phyloP scores from a whole-genome alignment of 2,797 vertebrate genomes.

The Pangasius larnaudii region DNA sequence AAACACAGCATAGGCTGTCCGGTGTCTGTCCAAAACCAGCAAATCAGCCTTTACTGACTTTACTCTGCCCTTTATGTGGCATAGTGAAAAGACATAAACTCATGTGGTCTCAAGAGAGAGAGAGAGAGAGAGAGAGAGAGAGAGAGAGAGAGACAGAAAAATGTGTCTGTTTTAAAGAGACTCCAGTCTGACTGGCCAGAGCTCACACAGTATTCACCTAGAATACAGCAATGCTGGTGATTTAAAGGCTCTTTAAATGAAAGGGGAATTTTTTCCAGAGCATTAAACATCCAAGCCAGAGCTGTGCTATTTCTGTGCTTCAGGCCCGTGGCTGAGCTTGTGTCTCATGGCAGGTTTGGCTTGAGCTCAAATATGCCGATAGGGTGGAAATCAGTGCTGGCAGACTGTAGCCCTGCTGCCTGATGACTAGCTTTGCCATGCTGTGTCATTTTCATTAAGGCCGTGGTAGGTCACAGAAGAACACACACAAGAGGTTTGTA shows the following conservation, averaged over 20 bases:
- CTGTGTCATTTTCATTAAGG: conserved; percentile 55
- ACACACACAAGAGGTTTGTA: conserved; percentile 26
- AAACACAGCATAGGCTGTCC: conserved; percentile 33
- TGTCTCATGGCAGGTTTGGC: conserved; percentile 61
- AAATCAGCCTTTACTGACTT: conserved; percentile 9
- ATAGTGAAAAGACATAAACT: conserved; percentile 18
- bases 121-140: neutral
- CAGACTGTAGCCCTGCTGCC: conserved; percentile 39
- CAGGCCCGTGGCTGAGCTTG: conserved; percentile 47
- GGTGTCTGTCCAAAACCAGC: conserved; percentile 26
- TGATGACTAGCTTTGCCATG: conserved; percentile 46
- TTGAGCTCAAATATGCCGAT: conserved; percentile 59
- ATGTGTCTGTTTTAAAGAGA: neutral
- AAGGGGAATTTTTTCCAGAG: conserved; percentile 49
- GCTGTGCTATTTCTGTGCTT: conserved; percentile 59
- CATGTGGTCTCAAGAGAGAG: neutral
- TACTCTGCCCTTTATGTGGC: conserved; percentile 35
- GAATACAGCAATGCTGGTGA: conserved; percentile 55
- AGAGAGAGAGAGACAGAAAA: neutral
- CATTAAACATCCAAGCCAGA: conserved; percentile 50
- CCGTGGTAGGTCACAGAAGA: conserved; percentile 45
- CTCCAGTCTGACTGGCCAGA: conserved; percentile 44
- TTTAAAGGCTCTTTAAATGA: conserved; percentile 57
- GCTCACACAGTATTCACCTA: conserved; percentile 37
- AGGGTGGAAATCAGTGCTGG: conserved; percentile 57